Percentiles rank a stretch among this genome's conserved stretches.
Evolutionary conservation across 2,888 invertebrate genomes (phyloP).

Genomic region (Drosophila cracens): DNA sequence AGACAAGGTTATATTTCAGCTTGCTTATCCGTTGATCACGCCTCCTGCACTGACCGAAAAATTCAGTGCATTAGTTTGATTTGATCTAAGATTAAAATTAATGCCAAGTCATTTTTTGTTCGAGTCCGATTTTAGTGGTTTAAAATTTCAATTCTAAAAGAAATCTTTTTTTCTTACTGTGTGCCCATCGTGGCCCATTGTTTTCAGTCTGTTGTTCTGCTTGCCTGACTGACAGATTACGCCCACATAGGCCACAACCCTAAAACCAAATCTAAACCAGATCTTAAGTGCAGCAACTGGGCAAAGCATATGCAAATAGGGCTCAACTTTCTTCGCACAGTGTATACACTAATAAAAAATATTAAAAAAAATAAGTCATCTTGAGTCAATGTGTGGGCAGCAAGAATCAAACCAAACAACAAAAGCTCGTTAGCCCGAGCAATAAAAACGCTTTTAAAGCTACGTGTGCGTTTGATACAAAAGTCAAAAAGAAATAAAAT

Average conservation of each 20-base stretch:
- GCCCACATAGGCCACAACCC: slow-evolving; percentile 35
- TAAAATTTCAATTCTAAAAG: not conserved
- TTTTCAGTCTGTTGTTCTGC: slow-evolving; percentile 28
- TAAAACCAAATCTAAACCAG: slow-evolving; percentile 34
- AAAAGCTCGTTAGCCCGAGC: slow-evolving; percentile 50
- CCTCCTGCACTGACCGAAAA: not conserved
- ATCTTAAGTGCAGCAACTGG: slow-evolving; percentile 22
- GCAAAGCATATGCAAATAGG: slow-evolving; percentile 62
- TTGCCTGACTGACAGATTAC: slow-evolving; percentile 27
- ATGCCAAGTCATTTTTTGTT: not conserved
- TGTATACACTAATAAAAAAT: not conserved
- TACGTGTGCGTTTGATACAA: slow-evolving; percentile 48
- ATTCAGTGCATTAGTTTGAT: not conserved
- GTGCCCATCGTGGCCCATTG: slow-evolving; percentile 33
- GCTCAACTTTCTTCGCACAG: slow-evolving; percentile 63
- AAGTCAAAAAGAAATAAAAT: not conserved
- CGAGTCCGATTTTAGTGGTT: not conserved
- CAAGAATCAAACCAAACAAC: slow-evolving; percentile 26
- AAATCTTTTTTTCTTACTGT: not conserved
- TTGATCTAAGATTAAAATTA: not conserved
- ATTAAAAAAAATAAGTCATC: slow-evolving; percentile 32
- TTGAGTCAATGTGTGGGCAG: slow-evolving; percentile 41
- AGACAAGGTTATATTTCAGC: slow-evolving; percentile 6
- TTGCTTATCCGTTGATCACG: slow-evolving; percentile 7
- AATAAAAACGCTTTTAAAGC: slow-evolving; percentile 50